A percentile compares a stretch with the other conserved stretches of the same genome.
Evolutionary conservation across 2,888 invertebrate species (phyloP).

Genomic region (Euproctis similis): DNA sequence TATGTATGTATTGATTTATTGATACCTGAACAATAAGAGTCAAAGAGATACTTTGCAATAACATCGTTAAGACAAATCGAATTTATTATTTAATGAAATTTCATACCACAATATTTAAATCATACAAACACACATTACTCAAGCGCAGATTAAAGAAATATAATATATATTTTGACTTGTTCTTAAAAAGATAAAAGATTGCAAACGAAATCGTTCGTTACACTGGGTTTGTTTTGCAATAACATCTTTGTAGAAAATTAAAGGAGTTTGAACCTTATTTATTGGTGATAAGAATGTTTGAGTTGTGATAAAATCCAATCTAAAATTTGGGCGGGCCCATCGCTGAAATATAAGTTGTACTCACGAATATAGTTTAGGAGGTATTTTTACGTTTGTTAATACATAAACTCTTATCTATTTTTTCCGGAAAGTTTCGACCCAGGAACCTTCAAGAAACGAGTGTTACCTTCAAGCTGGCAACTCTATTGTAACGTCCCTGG

Average conservation of each 20-base stretch:
- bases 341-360: slow-evolving; percentile 51
- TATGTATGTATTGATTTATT: no score
- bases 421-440: no score
- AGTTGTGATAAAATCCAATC: slow-evolving; percentile 39
- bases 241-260: slow-evolving; percentile 4
- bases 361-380: slow-evolving; percentile 42
- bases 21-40: no score
- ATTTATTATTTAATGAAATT: slow-evolving; percentile 9
- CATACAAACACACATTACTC: slow-evolving; percentile 11
- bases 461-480: no score
- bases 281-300: slow-evolving; percentile 18
- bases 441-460: no score
- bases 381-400: no score
- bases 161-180: slow-evolving; percentile 28
- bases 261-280: slow-evolving; percentile 24
- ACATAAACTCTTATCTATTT: no score
- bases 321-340: slow-evolving; percentile 55
- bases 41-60: no score
- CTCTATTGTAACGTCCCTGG: no score
- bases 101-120: slow-evolving; percentile 15
- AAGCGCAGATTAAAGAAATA: slow-evolving; percentile 25
- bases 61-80: no score
- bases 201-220: slow-evolving; percentile 10
- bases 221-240: slow-evolving; percentile 30
- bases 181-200: slow-evolving; percentile 29